Conservation (phyloP, 2,113 vertebrate species). For the Polypterus senegalus region DNA sequence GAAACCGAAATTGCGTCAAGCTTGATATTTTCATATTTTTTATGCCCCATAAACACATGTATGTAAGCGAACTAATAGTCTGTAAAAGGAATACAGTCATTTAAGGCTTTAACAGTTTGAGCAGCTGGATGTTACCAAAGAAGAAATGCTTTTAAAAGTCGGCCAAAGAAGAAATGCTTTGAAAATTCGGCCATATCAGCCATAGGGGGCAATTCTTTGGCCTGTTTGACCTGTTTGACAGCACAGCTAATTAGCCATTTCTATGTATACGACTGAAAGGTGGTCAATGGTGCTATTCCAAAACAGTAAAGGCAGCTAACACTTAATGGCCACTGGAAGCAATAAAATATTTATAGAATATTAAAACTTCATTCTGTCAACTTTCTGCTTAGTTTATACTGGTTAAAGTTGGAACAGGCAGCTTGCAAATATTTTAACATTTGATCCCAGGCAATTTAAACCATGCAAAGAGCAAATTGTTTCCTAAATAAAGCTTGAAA, state of each 20-base stretch:
- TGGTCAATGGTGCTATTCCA: constrained; percentile 55
- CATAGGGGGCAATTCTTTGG: constrained; percentile 17
- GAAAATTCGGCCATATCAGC: not conserved
- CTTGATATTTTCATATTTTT: constrained; percentile 1
- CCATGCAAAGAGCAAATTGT: not conserved
- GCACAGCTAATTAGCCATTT: constrained; percentile 60
- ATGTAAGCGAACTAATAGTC: not conserved
- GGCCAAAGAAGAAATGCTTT: not conserved
- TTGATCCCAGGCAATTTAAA: not conserved
- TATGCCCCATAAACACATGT: not conserved
- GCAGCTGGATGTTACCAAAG: not conserved
- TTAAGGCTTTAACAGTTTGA: not conserved
- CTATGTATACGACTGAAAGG: constrained; percentile 56
- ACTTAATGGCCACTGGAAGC: constrained; percentile 42
- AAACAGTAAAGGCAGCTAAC: constrained; percentile 43
- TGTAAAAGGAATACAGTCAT: not conserved
- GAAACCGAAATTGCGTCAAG: not conserved
- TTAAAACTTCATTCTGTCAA: constrained; percentile 10
- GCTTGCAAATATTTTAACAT: not conserved
- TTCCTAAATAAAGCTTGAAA: too few species aligned
- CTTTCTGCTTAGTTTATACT: constrained; percentile 31
- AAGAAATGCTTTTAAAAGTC: not conserved
- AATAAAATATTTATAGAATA: constrained; percentile 49
- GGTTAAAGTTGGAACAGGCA: constrained; percentile 22
- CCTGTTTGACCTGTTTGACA: constrained; percentile 52